Percentiles rank a stretch among this genome's conserved stretches.
phyloP scores from a whole-genome alignment of 2,113 vertebrate species.

The Varanus salvator region DNA sequence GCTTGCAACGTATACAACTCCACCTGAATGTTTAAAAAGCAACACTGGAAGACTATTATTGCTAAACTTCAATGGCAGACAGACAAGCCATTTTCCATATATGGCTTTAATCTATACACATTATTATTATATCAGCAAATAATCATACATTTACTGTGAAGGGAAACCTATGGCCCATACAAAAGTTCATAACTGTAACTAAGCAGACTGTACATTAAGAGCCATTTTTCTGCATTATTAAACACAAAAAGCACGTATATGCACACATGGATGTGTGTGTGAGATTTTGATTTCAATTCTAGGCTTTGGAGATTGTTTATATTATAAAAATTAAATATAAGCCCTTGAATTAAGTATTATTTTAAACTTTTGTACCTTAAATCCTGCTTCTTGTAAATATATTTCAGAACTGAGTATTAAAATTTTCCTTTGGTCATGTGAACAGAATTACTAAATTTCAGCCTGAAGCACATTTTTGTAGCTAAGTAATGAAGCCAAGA shows the following conservation, averaged over 20 bases:
- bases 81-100: neutral
- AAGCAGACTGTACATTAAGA: neutral
- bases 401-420: conserved; percentile 6
- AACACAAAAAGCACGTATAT: neutral
- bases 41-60: neutral
- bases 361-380: conserved; percentile 20
- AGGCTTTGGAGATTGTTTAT: neutral
- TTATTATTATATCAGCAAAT: conserved; percentile 9
- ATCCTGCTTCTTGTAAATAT: neutral
- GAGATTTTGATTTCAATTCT: neutral
- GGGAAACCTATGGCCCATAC: neutral
- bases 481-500: conserved; percentile 8
- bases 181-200: conserved; percentile 4
- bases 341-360: conserved; percentile 6
- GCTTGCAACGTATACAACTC: neutral
- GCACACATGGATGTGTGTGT: neutral
- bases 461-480: conserved; percentile 2
- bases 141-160: neutral
- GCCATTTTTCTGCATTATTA: neutral
- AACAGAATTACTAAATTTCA: conserved; percentile 18
- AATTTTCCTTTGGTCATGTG: conserved; percentile 4
- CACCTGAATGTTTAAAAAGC: neutral
- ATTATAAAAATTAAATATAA: conserved; percentile 1
- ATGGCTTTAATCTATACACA: neutral
- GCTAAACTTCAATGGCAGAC: neutral